A percentile compares a stretch with the other conserved stretches of the same genome.
These are phyloP conservation scores for Hypotaenidia philippensis DNA, from an alignment of 2,797 vertebrate genomes.

Conservation along the genomic window DNA sequence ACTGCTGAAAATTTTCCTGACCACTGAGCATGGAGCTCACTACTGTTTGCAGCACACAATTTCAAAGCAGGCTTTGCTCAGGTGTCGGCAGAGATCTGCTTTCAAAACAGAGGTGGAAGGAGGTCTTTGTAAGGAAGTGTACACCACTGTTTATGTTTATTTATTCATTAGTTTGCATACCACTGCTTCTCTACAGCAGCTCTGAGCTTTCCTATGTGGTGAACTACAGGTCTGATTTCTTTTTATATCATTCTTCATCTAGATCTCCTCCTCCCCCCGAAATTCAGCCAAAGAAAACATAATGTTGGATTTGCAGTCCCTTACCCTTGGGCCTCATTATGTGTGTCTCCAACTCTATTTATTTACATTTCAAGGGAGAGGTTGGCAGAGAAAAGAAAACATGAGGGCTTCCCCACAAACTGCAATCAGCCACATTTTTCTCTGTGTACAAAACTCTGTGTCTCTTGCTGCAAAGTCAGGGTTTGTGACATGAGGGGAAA, in stretches of 20 bases:
- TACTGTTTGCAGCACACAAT: not conserved
- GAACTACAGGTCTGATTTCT: slow-evolving; percentile 4
- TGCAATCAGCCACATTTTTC: not conserved
- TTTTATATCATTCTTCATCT: not conserved
- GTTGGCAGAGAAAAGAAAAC: slow-evolving; percentile 45
- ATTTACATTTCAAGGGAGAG: slow-evolving; percentile 74
- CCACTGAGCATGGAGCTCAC: not conserved
- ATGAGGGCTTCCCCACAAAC: slow-evolving; percentile 9
- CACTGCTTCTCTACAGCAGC: not conserved
- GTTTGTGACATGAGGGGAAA: not conserved
- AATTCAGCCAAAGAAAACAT: slow-evolving; percentile 39
- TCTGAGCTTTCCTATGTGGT: not conserved
- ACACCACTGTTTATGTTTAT: not conserved
- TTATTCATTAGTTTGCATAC: slow-evolving; percentile 6
- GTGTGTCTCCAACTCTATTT: slow-evolving; percentile 49
- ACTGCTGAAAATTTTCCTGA: not conserved
- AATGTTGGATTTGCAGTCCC: slow-evolving; percentile 36
- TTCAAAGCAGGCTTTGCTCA: not conserved
- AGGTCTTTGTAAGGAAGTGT: not conserved
- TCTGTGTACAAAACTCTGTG: not conserved
- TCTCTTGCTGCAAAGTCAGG: not conserved
- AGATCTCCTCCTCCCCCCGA: not conserved
- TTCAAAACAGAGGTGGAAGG: not conserved
- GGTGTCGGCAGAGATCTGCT: not conserved
- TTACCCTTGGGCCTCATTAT: slow-evolving; percentile 69